Evolutionary conservation across 2,113 vertebrate genomes (phyloP), one percentile per base, ranked within the genome.

Genomic region (Zosterops borbonicus): DNA sequence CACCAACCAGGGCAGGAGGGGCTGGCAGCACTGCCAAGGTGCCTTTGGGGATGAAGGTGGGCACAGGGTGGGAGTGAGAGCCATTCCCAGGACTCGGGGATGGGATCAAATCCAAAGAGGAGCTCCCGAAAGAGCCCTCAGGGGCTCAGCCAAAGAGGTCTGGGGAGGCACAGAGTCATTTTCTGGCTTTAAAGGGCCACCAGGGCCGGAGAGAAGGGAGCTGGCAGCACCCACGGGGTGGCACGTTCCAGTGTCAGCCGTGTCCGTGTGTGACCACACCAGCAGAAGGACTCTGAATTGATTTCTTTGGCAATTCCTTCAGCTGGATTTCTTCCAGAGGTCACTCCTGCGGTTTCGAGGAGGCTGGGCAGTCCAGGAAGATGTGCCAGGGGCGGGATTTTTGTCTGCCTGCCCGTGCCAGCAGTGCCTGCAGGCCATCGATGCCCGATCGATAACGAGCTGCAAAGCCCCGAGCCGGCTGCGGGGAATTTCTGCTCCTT

Each of bases 241-340:
- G 14, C 41, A 11, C 23, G 5, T 16, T 16, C 52, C 37, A 3
- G 27, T 12, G 33, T 8, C 35, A 42, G 17, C 67, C 67, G 0
- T 4, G 27, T 14, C 44, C 22, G 2, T 14, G 5, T 6, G 3
- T 1, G 33, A 22, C 46, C 87, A 47, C 12, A 3, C 21, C 22
- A 14, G 56, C 62, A 46, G 58, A 16, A 56, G 25, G 28, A 14
- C 33, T 35, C 60, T 0, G 12, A 4, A 2, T 5, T 20, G 13
- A 6, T 12, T 22, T 20, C 55, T 78, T 29, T 4, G 27, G 63
- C 27, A 56, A 24, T 23, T 74, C 12, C 69, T 23, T 41, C 50
- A 10, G n/a, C 69, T n/a, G 59, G 23, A n/a, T 64, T 56, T 15
- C 49, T 56, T 23, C n/a, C 42, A 62, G 64, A 7, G 4, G 12